Percentiles rank a stretch among this genome's conserved stretches.
Conservation (phyloP, 2,113 vertebrate species). For the Machaerirhynchus nigripectus region DNA sequence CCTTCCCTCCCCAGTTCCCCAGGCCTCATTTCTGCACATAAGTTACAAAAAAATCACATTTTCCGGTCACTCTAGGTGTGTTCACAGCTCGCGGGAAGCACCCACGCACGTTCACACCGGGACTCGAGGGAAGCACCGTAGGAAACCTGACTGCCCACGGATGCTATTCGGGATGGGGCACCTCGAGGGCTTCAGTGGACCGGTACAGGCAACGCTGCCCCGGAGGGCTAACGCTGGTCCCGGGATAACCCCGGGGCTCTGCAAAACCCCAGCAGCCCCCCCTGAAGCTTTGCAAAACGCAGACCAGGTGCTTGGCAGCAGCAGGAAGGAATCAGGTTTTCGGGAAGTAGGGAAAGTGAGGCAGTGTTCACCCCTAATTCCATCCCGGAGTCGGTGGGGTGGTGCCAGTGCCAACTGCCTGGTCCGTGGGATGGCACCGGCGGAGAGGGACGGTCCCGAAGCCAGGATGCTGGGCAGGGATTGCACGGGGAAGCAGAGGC, state of each 20-base stretch:
- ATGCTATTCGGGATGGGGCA: not conserved
- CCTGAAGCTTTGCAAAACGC: not conserved
- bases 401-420: rapidly evolving
- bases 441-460: not conserved
- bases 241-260: not conserved
- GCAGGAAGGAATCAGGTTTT: not conserved
- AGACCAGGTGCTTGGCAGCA: not conserved
- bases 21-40: rapidly evolving
- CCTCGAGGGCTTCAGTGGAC: not conserved
- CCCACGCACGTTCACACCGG: not conserved
- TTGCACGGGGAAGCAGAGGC: not conserved
- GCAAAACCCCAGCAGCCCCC: not conserved
- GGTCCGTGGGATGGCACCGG: not conserved
- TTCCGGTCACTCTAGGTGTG: not conserved
- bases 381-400: not conserved
- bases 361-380: rapidly evolving
- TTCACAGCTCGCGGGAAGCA: not conserved
- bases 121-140: slow-evolving; percentile 38
- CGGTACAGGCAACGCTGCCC: not conserved
- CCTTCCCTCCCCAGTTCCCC: not conserved
- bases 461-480: not conserved
- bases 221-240: not conserved
- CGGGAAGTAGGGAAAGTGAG: not conserved
- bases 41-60: not conserved
- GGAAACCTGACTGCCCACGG: not conserved